Conservation (phyloP, 2,797 vertebrate species). For the Lepilemur ruficaudatus region DNA sequence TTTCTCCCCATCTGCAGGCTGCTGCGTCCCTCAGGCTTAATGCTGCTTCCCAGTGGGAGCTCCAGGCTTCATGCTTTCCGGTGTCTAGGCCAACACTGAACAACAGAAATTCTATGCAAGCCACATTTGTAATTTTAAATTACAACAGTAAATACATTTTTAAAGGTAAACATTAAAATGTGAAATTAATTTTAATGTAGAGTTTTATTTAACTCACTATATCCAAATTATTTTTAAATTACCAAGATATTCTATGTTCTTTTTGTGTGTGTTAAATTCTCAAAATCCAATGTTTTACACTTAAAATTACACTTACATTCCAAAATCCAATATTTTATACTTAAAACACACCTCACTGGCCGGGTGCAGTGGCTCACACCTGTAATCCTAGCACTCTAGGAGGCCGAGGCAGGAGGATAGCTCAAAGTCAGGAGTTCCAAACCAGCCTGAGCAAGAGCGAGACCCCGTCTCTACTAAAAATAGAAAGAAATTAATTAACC, state of each 20-base stretch:
- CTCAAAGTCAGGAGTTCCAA: too few species aligned
- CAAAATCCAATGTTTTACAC: neutral
- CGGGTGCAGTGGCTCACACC: too few species aligned
- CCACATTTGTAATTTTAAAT: neutral
- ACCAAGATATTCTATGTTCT: neutral
- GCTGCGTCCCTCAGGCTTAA: accelerated
- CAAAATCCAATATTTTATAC: too few species aligned
- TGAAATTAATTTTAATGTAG: neutral
- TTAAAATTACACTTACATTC: too few species aligned
- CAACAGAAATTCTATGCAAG: neutral
- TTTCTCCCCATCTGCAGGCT: neutral
- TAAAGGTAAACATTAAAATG: neutral
- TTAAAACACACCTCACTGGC: too few species aligned
- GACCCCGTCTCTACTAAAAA: too few species aligned
- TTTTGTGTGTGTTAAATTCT: neutral
- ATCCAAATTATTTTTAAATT: neutral
- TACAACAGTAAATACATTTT: neutral
- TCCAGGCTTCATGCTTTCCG: neutral
- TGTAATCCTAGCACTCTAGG: too few species aligned
- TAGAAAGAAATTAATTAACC: too few species aligned
- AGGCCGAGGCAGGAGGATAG: too few species aligned
- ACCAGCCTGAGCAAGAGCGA: too few species aligned
- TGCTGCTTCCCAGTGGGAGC: neutral
- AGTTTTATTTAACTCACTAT: neutral
- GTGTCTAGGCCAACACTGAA: neutral